Conservation (phyloP, 2,797 vertebrate genomes). For the Megalops cyprinoides region DNA sequence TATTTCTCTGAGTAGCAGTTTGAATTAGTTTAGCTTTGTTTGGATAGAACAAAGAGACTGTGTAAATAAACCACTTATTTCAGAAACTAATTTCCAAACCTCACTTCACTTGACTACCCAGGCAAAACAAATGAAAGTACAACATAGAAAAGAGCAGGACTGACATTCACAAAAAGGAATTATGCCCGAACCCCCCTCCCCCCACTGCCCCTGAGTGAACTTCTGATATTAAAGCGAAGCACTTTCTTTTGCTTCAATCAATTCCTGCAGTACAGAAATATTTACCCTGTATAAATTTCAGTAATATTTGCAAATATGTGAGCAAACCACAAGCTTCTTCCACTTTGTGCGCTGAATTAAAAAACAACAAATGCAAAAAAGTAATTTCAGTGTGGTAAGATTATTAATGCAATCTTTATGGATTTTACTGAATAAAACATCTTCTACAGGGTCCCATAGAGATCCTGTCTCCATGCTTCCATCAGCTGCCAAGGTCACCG, state of each 20-base stretch:
- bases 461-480: not conserved
- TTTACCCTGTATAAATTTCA: not conserved
- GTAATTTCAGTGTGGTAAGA: not conserved
- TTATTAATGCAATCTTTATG: not conserved
- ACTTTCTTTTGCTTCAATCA: not conserved
- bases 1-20: not conserved
- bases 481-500: slow-evolving; percentile 22
- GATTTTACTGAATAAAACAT: slow-evolving; percentile 19
- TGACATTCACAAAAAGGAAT: not conserved
- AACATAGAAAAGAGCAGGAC: not conserved
- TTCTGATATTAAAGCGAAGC: not conserved
- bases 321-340: not conserved
- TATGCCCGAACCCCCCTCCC: too few relatives aligned
- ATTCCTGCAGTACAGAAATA: not conserved
- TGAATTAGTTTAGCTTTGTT: not conserved
- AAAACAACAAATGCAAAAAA: not conserved
- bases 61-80: not conserved
- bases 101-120: not conserved
- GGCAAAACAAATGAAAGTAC: not conserved
- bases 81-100: not conserved
- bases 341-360: not conserved
- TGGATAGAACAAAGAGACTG: not conserved
- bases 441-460: not conserved
- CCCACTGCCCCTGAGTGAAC: not conserved
- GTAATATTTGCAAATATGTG: not conserved